phyloP scores from a whole-genome alignment of 1,140 invertebrate species.

The Galleria mellonella region DNA sequence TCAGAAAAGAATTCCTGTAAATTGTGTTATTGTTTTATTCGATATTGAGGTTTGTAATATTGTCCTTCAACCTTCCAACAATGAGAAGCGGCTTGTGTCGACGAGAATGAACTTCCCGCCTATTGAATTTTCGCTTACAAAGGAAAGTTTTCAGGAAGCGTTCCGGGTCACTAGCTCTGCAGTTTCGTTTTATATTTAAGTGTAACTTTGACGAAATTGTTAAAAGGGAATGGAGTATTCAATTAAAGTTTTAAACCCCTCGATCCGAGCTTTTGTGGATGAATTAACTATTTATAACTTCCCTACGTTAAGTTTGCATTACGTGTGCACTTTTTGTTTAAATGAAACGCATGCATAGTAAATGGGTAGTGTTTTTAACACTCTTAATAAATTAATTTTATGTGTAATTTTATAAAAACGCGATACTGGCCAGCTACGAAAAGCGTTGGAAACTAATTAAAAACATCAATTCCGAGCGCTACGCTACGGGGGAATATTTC shows the following conservation, averaged over 20 bases:
- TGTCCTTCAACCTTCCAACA: conserved; percentile 30
- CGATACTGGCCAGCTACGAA: conserved; percentile 49
- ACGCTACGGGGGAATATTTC: conserved; percentile 54
- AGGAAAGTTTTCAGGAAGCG: conserved; percentile 54
- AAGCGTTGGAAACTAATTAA: conserved; percentile 68
- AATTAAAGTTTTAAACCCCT: conserved; percentile 41
- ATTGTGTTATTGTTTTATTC: conserved; percentile 8
- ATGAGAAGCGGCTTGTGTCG: conserved; percentile 19
- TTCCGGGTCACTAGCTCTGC: conserved; percentile 26
- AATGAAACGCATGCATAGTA: not conserved
- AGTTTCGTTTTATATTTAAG: conserved; percentile 39
- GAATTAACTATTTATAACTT: conserved; percentile 2
- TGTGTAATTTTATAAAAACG: conserved; percentile 39
- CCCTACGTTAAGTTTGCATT: not conserved
- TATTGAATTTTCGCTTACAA: conserved; percentile 55
- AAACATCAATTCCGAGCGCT: conserved; percentile 63
- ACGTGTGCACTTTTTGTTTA: not conserved
- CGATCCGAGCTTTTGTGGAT: conserved; percentile 11
- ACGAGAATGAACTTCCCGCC: conserved; percentile 40
- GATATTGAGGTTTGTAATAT: conserved; percentile 8
- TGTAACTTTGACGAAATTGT: conserved; percentile 52
- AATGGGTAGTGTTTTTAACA: conserved; percentile 1
- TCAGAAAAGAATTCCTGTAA: conserved; percentile 1
- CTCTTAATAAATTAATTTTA: conserved; percentile 23
- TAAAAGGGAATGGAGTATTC: conserved; percentile 45